A percentile compares a stretch with the other conserved stretches of the same genome.
Conservation (phyloP, 2,113 vertebrate species). For the Carassius auratus region DNA sequence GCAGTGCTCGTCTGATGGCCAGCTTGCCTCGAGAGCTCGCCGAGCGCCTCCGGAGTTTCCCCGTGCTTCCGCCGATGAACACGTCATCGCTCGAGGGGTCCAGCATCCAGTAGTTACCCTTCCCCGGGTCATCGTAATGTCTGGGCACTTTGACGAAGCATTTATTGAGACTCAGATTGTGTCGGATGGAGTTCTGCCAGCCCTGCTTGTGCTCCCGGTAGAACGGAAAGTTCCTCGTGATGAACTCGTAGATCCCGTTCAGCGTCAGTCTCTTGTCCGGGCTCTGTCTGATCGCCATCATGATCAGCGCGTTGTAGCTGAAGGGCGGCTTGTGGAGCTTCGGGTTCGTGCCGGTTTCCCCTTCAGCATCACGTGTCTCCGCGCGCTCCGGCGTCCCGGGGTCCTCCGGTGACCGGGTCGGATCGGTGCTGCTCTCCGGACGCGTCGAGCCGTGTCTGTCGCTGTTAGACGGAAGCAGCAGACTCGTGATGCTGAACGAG, state of each 20-base stretch:
- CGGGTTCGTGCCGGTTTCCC: conserved; percentile 47
- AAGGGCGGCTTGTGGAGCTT: conserved; percentile 62
- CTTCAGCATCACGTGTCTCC: too few species aligned
- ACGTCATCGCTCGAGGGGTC: not conserved
- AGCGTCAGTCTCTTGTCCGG: conserved; percentile 73
- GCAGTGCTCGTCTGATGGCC: conserved; percentile 79
- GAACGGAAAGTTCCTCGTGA: conserved; percentile 83
- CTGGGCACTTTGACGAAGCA: conserved; percentile 82
- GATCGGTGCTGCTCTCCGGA: conserved; percentile 54
- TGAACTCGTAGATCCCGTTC: conserved; percentile 76
- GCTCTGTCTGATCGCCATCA: conserved; percentile 83
- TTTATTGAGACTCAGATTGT: conserved; percentile 83
- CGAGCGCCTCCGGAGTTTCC: conserved; percentile 80
- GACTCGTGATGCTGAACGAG: conserved; percentile 81
- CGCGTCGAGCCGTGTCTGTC: conserved; percentile 40
- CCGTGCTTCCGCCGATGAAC: conserved; percentile 78
- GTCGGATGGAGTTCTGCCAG: conserved; percentile 66
- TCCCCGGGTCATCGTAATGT: conserved; percentile 83
- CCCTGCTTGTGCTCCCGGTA: conserved; percentile 79
- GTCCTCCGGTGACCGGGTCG: conserved; percentile 3
- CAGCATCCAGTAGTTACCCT: conserved; percentile 74
- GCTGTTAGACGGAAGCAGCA: conserved; percentile 73
- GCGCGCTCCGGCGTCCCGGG: too few species aligned
- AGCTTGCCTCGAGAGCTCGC: conserved; percentile 79
- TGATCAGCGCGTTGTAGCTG: conserved; percentile 80